Percentiles rank a stretch among this genome's conserved stretches.
phyloP scores from a whole-genome alignment of 2,113 vertebrate genomes.

The Pangasianodon gigas region DNA sequence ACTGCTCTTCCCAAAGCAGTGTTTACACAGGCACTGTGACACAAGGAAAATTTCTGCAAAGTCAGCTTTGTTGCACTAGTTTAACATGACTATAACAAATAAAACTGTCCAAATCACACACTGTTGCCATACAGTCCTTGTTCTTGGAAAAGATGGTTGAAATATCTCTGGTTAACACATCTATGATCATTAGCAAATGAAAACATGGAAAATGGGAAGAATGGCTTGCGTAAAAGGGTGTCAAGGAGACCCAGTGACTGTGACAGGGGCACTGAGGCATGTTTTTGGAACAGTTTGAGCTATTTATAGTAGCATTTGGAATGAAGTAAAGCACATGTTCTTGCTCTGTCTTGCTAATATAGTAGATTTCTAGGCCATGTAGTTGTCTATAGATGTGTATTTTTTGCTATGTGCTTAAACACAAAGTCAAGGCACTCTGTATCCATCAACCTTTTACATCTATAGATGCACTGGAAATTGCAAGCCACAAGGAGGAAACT shows the following conservation, averaged over 20 bases:
- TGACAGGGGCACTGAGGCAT: neutral
- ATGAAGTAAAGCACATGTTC: constrained; percentile 23
- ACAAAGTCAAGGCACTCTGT: constrained; percentile 30
- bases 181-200: constrained; percentile 19
- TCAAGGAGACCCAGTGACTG: constrained; percentile 22
- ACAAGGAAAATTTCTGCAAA: neutral
- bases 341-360: neutral
- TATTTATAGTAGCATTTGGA: constrained; percentile 24
- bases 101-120: neutral
- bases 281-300: neutral
- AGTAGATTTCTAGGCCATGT: neutral
- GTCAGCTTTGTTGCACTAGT: neutral
- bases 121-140: neutral
- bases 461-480: constrained; percentile 14
- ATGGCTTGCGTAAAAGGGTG: constrained; percentile 2
- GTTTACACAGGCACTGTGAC: neutral
- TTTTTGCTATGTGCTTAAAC: constrained; percentile 18
- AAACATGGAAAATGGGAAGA: constrained; percentile 29
- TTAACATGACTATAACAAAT: constrained; percentile 13
- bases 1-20: neutral
- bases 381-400: neutral
- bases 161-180: neutral
- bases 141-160: neutral
- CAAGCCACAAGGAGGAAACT: neutral
- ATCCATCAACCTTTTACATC: constrained; percentile 21